Conservation (phyloP, 2,888 invertebrate genomes). For the Xanthorhoe designata region DNA sequence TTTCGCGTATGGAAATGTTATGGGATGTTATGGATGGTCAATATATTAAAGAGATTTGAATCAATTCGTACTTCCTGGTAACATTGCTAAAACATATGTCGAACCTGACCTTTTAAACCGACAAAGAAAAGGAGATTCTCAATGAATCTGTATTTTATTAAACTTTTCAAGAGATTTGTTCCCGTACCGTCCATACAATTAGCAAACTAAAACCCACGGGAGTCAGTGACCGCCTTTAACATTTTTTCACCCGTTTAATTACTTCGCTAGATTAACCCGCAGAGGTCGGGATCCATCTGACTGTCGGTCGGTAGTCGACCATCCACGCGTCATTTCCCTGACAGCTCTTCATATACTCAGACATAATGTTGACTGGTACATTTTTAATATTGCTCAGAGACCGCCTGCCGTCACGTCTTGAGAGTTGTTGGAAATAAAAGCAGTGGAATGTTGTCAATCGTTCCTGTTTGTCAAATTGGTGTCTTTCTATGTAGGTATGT, state of each 20-base stretch:
- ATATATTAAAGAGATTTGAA: slow-evolving; percentile 24
- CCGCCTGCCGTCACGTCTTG: slow-evolving; percentile 54
- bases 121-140: too few species aligned
- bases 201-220: slow-evolving; percentile 24
- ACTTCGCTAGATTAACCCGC: slow-evolving; percentile 58
- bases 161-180: too few species aligned
- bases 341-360: slow-evolving; percentile 72
- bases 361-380: slow-evolving; percentile 75
- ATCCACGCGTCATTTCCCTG: slow-evolving; percentile 66
- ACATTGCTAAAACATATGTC: background rate
- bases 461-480: background rate
- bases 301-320: slow-evolving; percentile 70
- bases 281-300: slow-evolving; percentile 49
- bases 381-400: slow-evolving; percentile 65
- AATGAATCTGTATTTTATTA: too few species aligned
- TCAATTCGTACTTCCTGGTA: slow-evolving; percentile 33
- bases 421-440: slow-evolving; percentile 1
- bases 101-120: background rate
- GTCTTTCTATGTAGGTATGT: background rate
- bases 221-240: slow-evolving; percentile 37
- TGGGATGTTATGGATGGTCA: slow-evolving; percentile 28
- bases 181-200: slow-evolving; percentile 9
- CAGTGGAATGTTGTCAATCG: slow-evolving; percentile 16
- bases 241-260: slow-evolving; percentile 48
- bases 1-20: slow-evolving; percentile 50